Conservation (phyloP, 2,888 invertebrate genomes). For the Oxytorus armatus region DNA sequence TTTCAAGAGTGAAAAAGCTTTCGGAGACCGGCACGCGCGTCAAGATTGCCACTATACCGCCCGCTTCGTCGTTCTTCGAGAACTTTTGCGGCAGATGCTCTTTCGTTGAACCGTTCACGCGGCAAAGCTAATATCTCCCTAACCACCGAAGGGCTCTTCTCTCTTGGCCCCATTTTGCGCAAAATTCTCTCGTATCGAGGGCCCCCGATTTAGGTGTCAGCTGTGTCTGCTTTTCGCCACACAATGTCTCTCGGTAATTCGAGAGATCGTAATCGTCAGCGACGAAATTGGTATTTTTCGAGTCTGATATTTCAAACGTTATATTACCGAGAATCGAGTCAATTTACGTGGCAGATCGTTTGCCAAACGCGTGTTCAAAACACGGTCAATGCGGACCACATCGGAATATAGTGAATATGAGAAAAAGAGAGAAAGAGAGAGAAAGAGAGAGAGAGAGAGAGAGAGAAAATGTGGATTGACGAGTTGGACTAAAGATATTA, state of each 20-base stretch:
- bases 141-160: neutral
- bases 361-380: neutral
- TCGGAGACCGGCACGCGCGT: conserved; percentile 3
- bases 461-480: neutral
- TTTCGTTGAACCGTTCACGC: conserved; percentile 26
- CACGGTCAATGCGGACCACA: neutral
- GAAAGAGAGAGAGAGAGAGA: conserved; percentile 8
- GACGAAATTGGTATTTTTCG: conserved; percentile 30
- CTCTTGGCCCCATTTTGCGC: conserved; percentile 18
- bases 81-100: conserved; percentile 20
- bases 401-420: neutral
- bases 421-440: neutral
- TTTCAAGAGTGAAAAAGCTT: conserved; percentile 14
- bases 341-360: conserved; percentile 13
- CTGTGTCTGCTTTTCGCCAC: conserved; percentile 43
- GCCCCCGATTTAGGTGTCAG: conserved; percentile 46
- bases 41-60: neutral
- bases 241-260: conserved; percentile 29
- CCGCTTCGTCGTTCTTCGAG: neutral
- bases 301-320: conserved; percentile 9
- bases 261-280: conserved; percentile 23
- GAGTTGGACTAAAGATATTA: neutral
- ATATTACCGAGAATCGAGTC: conserved; percentile 13
- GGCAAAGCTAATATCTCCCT: conserved; percentile 30
- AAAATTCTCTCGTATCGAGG: conserved; percentile 15